These are phyloP conservation scores for Naso thynnoides DNA, from an alignment of 2,797 vertebrate genomes.

Conservation along the genomic window DNA sequence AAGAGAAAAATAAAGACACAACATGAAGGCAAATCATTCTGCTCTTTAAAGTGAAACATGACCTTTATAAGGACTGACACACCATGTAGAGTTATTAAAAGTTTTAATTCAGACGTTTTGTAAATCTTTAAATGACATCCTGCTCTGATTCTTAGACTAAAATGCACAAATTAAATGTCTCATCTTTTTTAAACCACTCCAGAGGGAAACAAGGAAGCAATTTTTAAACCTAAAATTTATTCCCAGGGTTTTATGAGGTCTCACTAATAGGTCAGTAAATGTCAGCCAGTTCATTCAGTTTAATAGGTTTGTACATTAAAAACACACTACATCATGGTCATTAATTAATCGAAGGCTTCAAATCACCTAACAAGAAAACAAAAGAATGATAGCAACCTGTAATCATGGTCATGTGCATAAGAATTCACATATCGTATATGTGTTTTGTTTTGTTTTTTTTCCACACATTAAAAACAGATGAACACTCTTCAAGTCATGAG, in stretches of 20 bases:
- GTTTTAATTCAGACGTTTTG: constrained; percentile 4
- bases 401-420: not conserved
- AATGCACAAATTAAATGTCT: constrained; percentile 20
- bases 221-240: constrained; percentile 50
- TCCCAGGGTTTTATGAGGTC: constrained; percentile 61
- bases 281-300: constrained; percentile 69
- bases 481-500: not conserved
- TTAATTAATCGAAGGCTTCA: constrained; percentile 52
- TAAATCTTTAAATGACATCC: constrained; percentile 27
- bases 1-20: not conserved
- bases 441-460: too few relatives aligned
- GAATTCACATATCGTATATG: not conserved
- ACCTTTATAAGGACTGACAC: not conserved
- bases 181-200: constrained; percentile 32
- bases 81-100: not conserved
- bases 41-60: not conserved
- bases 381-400: constrained; percentile 1
- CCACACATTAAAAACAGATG: not conserved
- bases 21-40: not conserved
- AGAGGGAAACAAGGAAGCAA: constrained; percentile 40
- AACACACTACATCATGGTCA: constrained; percentile 51
- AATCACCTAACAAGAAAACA: constrained; percentile 2
- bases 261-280: constrained; percentile 72
- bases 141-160: not conserved
- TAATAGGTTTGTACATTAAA: constrained; percentile 45